Evolutionary conservation across 2,797 vertebrate genomes (phyloP).

Genomic region (Myotis planiceps): DNA sequence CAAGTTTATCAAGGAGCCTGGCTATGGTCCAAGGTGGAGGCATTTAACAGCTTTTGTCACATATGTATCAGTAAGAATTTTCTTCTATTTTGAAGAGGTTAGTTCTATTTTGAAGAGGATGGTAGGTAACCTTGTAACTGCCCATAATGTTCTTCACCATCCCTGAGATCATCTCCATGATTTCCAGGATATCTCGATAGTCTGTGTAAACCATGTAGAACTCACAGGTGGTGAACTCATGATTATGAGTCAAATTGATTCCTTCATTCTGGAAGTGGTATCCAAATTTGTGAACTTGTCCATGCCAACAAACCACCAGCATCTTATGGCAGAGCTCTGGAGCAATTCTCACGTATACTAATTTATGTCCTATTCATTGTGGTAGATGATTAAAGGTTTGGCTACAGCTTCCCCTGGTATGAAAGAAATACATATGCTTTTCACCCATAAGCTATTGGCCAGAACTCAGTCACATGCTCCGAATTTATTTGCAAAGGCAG

Average conservation of each 20-base stretch:
- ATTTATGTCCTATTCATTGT: neutral
- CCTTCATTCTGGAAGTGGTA: neutral
- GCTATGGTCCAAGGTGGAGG: neutral
- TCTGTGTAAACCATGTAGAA: neutral
- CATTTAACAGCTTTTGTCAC: neutral
- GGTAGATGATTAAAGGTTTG: slow-evolving; percentile 92
- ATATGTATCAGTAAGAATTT: neutral
- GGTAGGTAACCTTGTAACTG: neutral
- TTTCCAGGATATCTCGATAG: neutral
- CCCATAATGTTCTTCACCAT: neutral
- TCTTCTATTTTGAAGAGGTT: neutral
- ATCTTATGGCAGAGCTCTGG: neutral
- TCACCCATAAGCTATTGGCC: neutral
- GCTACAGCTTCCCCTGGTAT: slow-evolving; percentile 95
- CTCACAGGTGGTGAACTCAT: neutral
- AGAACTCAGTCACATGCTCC: neutral
- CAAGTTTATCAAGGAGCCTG: neutral
- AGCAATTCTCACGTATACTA: neutral
- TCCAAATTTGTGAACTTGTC: neutral
- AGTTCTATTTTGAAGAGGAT: neutral
- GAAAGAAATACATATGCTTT: neutral
- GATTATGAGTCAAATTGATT: neutral
- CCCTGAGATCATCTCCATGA: neutral
- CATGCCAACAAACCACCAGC: neutral
- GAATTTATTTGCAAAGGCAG: neutral